These are phyloP conservation scores for Lumbricus terrestris DNA, from an alignment of 2,888 invertebrate species.

Conservation along the genomic window DNA sequence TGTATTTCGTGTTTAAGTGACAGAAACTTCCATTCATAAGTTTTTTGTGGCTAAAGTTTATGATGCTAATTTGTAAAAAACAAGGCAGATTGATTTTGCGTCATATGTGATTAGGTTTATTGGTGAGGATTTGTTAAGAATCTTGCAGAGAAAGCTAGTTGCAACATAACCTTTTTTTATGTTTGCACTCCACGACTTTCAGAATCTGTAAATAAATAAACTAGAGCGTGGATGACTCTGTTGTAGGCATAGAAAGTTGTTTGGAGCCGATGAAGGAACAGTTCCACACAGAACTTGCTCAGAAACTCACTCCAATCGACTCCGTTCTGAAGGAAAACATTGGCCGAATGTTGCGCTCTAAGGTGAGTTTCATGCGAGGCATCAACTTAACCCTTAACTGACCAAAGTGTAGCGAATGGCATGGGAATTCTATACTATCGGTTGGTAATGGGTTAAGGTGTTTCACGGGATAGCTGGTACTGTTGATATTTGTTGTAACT, in stretches of 20 bases:
- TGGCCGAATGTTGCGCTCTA: conserved; percentile 75
- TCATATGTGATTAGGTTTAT: neutral
- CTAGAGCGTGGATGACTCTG: neutral
- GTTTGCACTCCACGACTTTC: neutral
- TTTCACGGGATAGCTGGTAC: too few relatives aligned
- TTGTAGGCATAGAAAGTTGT: neutral
- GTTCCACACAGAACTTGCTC: conserved; percentile 72
- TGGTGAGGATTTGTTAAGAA: neutral
- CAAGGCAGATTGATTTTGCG: neutral
- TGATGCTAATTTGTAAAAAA: neutral
- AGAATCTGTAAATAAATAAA: neutral
- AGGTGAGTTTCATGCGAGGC: conserved; percentile 64
- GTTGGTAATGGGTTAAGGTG: too few relatives aligned
- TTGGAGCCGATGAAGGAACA: conserved; percentile 75
- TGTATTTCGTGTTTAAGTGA: neutral
- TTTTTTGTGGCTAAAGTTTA: neutral
- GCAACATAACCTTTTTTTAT: too few relatives aligned
- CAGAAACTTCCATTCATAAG: neutral
- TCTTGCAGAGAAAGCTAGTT: too few relatives aligned
- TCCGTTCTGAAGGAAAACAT: conserved; percentile 76
- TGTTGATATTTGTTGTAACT: too few relatives aligned
- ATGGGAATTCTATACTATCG: too few relatives aligned
- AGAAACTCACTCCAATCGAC: conserved; percentile 74
- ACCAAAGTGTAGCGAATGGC: too few relatives aligned
- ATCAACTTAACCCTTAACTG: too few relatives aligned